A percentile compares a stretch with the other conserved stretches of the same genome.
Conservation (phyloP, 2,888 invertebrate species). For the Dynastes grantii region DNA sequence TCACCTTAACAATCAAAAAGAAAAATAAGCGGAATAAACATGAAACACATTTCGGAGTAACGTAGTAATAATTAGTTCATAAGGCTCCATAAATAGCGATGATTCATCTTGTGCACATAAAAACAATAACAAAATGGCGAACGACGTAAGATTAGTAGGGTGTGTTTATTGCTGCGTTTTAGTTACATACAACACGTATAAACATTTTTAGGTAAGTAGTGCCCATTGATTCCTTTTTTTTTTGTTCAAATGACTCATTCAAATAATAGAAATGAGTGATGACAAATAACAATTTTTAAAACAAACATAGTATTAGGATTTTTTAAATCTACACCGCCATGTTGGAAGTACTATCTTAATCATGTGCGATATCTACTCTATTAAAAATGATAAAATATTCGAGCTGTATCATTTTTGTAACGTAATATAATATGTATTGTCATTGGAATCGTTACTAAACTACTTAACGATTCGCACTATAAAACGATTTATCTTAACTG, state of each 20-base stretch:
- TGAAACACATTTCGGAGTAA: too few species aligned
- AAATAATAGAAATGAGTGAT: not conserved
- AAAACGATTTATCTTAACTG: not conserved
- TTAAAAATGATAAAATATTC: not conserved
- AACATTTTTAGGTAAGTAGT: too few species aligned
- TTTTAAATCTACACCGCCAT: not conserved
- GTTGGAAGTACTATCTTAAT: not conserved
- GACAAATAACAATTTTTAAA: not conserved
- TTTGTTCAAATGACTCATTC: too few species aligned
- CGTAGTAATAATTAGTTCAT: too few species aligned
- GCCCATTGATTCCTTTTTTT: too few species aligned
- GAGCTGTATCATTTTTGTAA: not conserved
- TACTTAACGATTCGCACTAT: not conserved
- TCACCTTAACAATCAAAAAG: too few species aligned
- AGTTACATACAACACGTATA: not conserved
- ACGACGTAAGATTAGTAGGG: not conserved
- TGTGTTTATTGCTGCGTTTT: not conserved
- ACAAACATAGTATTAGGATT: not conserved
- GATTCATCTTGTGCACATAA: conserved; percentile 11
- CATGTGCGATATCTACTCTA: not conserved
- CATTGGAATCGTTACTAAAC: not conserved
- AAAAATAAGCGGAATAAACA: too few species aligned
- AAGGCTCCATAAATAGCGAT: not conserved
- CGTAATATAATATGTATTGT: not conserved
- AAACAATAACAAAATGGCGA: conserved; percentile 26